phyloP scores from a whole-genome alignment of 2,888 invertebrate species.

The Chrysopilus asiliformis region DNA sequence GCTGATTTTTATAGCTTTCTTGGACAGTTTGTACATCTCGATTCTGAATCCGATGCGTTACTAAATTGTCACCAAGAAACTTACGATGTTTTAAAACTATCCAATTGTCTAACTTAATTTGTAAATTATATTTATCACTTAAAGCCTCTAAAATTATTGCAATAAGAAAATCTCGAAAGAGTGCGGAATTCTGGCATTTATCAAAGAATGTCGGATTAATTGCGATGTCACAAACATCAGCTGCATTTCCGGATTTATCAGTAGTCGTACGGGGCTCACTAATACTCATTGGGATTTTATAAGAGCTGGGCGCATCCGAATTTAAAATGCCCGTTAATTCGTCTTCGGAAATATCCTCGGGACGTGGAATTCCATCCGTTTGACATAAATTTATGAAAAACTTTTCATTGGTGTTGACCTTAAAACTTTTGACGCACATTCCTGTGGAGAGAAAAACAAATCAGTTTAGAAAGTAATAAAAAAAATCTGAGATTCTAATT shows the following conservation, averaged over 20 bases:
- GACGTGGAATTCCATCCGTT: conserved; percentile 60
- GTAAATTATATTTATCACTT: conserved; percentile 62
- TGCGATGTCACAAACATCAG: conserved; percentile 70
- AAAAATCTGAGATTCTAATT: no score
- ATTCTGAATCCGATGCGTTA: conserved; percentile 60
- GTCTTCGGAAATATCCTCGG: conserved; percentile 54
- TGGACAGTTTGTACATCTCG: conserved; percentile 43
- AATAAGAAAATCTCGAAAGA: conserved; percentile 68
- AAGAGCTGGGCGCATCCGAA: conserved; percentile 55
- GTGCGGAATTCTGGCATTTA: conserved; percentile 54
- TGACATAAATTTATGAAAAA: conserved; percentile 78
- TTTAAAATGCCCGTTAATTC: conserved; percentile 53
- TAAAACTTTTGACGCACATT: conserved; percentile 63
- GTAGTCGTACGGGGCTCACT: conserved; percentile 63
- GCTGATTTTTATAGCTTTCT: conserved; percentile 20
- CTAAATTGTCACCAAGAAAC: conserved; percentile 57
- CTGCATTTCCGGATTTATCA: conserved; percentile 62
- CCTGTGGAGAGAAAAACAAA: conserved; percentile 39
- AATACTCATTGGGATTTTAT: conserved; percentile 80
- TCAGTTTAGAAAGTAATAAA: no score
- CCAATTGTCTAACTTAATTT: conserved; percentile 50
- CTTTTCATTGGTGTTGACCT: conserved; percentile 51
- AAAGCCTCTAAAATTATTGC: conserved; percentile 67
- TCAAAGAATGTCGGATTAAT: conserved; percentile 63
- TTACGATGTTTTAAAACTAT: conserved; percentile 59